A percentile compares a stretch with the other conserved stretches of the same genome.
Conservation (phyloP, 2,113 vertebrate genomes). For the Myxocyprinus asiaticus region DNA sequence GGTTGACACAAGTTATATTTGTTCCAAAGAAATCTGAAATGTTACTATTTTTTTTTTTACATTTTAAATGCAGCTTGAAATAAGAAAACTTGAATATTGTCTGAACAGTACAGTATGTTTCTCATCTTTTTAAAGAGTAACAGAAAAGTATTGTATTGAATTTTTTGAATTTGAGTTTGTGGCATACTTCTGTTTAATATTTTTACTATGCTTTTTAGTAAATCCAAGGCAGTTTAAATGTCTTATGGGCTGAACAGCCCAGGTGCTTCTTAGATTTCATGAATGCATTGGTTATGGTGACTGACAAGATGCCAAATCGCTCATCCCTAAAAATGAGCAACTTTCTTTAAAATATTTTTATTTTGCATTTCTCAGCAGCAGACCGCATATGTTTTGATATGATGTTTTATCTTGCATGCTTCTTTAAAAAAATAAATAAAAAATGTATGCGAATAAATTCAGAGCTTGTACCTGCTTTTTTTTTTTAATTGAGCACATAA, state of each 20-base stretch:
- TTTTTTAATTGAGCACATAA: background rate
- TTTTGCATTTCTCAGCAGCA: background rate
- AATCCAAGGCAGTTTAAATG: constrained; percentile 2
- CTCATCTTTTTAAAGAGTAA: background rate
- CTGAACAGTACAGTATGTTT: background rate
- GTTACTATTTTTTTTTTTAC: constrained; percentile 1
- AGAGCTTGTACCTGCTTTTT: background rate
- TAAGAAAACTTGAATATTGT: background rate
- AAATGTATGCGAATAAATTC: background rate
- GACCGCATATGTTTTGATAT: too few species aligned
- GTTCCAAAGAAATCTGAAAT: background rate
- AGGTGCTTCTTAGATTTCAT: background rate
- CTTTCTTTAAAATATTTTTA: background rate
- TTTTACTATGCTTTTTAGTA: constrained; percentile 16
- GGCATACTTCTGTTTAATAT: constrained; percentile 12
- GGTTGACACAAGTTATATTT: constrained; percentile 1
- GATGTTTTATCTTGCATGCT: constrained; percentile 12
- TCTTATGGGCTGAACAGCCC: constrained; percentile 3
- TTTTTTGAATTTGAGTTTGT: constrained; percentile 16
- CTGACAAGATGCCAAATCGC: constrained; percentile 1
- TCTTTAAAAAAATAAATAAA: background rate
- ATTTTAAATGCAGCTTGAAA: background rate
- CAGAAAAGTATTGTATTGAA: background rate
- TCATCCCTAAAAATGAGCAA: constrained; percentile 14
- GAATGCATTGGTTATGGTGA: background rate